phyloP scores from a whole-genome alignment of 2,888 invertebrate genomes.

The Teinopalpus imperialis region DNA sequence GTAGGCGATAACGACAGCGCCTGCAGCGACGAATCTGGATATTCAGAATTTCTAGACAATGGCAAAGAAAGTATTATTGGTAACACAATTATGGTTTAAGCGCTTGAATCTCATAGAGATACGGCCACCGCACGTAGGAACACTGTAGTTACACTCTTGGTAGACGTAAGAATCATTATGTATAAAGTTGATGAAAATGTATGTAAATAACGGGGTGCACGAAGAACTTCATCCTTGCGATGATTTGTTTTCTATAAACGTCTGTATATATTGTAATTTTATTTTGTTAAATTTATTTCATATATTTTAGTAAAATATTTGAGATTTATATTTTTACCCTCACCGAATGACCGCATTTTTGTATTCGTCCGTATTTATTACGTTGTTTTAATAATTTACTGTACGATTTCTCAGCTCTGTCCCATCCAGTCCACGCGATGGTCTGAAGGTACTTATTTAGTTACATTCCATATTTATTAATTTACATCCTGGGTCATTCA shows the following conservation, averaged over 20 bases:
- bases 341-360: slow-evolving; percentile 14
- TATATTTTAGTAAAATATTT: slow-evolving; percentile 24
- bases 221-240: slow-evolving; percentile 53
- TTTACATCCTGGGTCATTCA: slow-evolving; percentile 49
- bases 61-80: slow-evolving; percentile 74
- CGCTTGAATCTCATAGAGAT: not conserved
- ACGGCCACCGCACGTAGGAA: slow-evolving; percentile 6
- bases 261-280: slow-evolving; percentile 64
- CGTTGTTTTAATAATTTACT: slow-evolving; percentile 19
- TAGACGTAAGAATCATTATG: slow-evolving; percentile 19
- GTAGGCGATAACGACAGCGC: slow-evolving; percentile 88
- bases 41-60: slow-evolving; percentile 87
- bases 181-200: slow-evolving; percentile 22
- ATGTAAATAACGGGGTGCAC: slow-evolving; percentile 58
- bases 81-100: slow-evolving; percentile 74
- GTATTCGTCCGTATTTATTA: slow-evolving; percentile 22
- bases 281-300: slow-evolving; percentile 29
- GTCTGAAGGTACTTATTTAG: slow-evolving; percentile 48
- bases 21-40: slow-evolving; percentile 95
- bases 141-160: not conserved
- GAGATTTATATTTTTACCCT: slow-evolving; percentile 15
- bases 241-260: slow-evolving; percentile 53
- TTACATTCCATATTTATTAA: slow-evolving; percentile 54
- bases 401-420: slow-evolving; percentile 11
- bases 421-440: slow-evolving; percentile 37